phyloP scores from a whole-genome alignment of 2,113 vertebrate species.

The Silurus glanis region DNA sequence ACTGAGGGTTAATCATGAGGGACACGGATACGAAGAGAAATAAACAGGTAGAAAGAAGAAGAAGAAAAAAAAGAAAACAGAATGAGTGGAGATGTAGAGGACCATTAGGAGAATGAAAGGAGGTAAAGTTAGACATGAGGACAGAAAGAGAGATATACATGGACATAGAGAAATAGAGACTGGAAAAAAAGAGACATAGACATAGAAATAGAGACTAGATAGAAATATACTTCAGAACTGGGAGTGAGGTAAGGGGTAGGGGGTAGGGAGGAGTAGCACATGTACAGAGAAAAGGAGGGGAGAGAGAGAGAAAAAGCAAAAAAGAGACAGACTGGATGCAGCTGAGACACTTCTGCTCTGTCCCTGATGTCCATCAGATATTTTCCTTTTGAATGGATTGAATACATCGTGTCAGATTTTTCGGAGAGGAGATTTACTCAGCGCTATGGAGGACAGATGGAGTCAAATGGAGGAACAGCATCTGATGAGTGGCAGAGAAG shows the following conservation, averaged over 20 bases:
- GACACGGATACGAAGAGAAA: constrained; percentile 7
- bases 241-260: not conserved
- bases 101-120: not conserved
- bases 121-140: not conserved
- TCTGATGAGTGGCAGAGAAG: constrained; percentile 29
- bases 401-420: constrained; percentile 1
- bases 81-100: not conserved
- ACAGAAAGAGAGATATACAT: not conserved
- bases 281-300: constrained; percentile 41
- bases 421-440: constrained; percentile 1
- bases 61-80: not conserved
- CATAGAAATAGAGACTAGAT: not conserved
- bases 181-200: not conserved
- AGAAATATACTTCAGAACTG: not conserved
- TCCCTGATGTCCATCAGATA: constrained; percentile 26
- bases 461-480: constrained; percentile 34
- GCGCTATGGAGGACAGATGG: constrained; percentile 8
- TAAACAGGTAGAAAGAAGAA: not conserved
- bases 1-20: constrained; percentile 2
- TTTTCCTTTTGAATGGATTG: constrained; percentile 18
- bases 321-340: not conserved
- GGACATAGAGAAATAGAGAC: not conserved
- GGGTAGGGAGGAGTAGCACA: constrained; percentile 3
- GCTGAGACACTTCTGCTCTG: constrained; percentile 27
- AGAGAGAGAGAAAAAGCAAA: constrained; percentile 14